Evolutionary conservation across 2,888 invertebrate genomes (phyloP).

Genomic region (Cantharis rustica): DNA sequence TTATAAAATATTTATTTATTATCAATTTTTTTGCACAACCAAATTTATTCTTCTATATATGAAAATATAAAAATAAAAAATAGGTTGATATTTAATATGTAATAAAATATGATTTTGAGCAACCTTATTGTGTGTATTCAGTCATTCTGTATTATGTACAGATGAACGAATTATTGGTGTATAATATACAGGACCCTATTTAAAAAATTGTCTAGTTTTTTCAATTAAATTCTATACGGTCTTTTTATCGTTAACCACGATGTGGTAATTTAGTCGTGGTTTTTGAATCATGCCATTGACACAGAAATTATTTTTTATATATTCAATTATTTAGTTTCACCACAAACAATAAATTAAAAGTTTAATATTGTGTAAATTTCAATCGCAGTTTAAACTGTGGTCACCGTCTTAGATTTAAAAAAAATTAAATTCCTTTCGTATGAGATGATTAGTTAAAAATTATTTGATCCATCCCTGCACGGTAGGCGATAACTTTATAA

Average conservation of each 20-base stretch:
- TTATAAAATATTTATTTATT: neutral
- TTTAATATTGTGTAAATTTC: neutral
- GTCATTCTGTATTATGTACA: neutral
- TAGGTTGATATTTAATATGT: constrained; percentile 2
- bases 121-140: neutral
- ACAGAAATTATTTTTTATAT: neutral
- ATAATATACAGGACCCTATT: neutral
- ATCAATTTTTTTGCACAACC: neutral
- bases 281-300: neutral
- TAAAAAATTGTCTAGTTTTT: neutral
- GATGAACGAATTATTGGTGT: neutral
- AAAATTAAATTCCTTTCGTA: neutral
- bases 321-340: neutral
- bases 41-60: neutral
- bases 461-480: neutral
- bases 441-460: neutral
- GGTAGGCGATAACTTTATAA: neutral
- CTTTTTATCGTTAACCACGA: neutral
- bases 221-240: neutral
- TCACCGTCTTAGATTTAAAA: neutral
- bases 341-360: neutral
- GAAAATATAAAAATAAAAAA: neutral
- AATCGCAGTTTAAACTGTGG: neutral
- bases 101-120: neutral
- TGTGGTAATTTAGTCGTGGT: neutral